Percentiles rank a stretch among this genome's conserved stretches.
phyloP scores from a whole-genome alignment of 2,113 vertebrate species.

The Thalassoma bifasciatum region DNA sequence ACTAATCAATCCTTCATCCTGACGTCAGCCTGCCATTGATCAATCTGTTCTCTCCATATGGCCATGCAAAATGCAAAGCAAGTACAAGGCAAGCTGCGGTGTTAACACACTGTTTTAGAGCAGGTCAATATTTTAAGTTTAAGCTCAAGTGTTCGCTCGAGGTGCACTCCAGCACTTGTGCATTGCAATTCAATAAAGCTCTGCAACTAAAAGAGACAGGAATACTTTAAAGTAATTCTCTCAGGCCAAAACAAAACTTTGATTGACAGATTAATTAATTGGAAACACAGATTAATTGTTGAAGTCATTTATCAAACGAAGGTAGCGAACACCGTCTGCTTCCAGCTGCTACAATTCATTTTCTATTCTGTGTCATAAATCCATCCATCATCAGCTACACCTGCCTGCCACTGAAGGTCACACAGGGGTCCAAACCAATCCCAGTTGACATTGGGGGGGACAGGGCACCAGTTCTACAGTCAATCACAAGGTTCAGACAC shows the following conservation, averaged over 20 bases:
- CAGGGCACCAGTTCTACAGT: not conserved
- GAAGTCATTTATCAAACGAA: slow-evolving; percentile 6
- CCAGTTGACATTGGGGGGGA: not conserved
- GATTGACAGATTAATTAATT: not conserved
- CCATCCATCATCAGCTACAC: not conserved
- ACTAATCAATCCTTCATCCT: slow-evolving; percentile 21
- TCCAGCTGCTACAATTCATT: not conserved
- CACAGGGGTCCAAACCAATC: not conserved
- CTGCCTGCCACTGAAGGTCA: not conserved
- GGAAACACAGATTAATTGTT: not conserved
- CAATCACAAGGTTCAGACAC: not conserved
- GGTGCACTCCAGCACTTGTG: not conserved
- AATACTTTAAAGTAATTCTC: not conserved
- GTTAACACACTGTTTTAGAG: not conserved
- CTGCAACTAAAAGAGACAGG: not conserved
- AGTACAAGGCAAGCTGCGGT: not conserved
- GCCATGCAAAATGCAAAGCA: slow-evolving; percentile 14
- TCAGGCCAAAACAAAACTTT: not conserved
- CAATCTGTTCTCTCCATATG: slow-evolving; percentile 14
- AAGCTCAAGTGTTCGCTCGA: not conserved
- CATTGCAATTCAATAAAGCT: not conserved
- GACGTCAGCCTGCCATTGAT: slow-evolving; percentile 20
- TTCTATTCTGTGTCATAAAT: not conserved
- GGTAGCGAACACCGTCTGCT: not conserved
- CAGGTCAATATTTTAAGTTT: not conserved